A percentile compares a stretch with the other conserved stretches of the same genome.
Evolutionary conservation across 2,113 vertebrate genomes (phyloP).

Genomic region (Semicossyphus pulcher): DNA sequence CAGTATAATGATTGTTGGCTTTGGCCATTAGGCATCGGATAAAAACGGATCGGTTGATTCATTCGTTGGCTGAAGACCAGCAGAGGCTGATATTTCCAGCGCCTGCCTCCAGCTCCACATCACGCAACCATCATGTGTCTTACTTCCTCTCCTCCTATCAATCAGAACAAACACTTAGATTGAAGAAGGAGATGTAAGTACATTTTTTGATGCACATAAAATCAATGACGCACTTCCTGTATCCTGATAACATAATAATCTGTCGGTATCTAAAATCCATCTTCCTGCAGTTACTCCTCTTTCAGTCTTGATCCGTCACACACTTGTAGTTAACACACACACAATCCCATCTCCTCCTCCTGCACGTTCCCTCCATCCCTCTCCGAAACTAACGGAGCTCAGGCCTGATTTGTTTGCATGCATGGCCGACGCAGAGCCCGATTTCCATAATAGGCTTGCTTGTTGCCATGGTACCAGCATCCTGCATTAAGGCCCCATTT

Average conservation of each 20-base stretch:
- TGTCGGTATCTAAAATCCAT: not conserved
- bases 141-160: not conserved
- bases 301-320: constrained; percentile 1
- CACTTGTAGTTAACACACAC: constrained; percentile 6
- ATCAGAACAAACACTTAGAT: not conserved
- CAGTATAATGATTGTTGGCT: constrained; percentile 36
- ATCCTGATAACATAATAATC: not conserved
- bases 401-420: constrained; percentile 53
- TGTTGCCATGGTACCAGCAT: constrained; percentile 63
- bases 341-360: constrained; percentile 17
- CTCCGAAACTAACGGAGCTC: constrained; percentile 6
- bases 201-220: too few species aligned
- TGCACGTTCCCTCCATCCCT: constrained; percentile 40
- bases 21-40: constrained; percentile 19
- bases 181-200: not conserved
- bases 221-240: too few species aligned
- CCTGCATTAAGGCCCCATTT: constrained; percentile 37
- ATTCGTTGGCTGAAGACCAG: constrained; percentile 44
- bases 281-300: not conserved
- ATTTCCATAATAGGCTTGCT: constrained; percentile 55
- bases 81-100: constrained; percentile 13
- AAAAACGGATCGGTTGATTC: constrained; percentile 36
- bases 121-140: not conserved
- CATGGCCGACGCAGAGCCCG: not conserved
- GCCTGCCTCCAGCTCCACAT: not conserved